Percentiles rank a stretch among this genome's conserved stretches.
phyloP scores from a whole-genome alignment of 2,888 invertebrate genomes.

The Lumbricus terrestris region DNA sequence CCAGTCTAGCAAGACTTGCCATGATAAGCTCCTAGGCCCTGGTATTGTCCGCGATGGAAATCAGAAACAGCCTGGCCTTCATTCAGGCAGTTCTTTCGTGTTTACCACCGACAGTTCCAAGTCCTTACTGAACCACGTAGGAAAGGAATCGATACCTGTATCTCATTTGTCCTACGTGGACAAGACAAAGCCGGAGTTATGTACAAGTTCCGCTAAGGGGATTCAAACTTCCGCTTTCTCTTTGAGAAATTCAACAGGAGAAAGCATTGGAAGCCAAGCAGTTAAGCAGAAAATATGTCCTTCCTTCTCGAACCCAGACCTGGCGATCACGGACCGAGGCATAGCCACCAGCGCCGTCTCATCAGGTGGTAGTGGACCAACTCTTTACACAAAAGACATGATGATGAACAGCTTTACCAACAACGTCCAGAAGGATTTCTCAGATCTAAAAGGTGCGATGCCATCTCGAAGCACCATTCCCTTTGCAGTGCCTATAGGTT shows the following conservation, averaged over 20 bases:
- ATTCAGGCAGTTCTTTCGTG: neutral
- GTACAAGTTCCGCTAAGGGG: neutral
- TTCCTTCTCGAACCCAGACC: neutral
- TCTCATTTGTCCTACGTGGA: neutral
- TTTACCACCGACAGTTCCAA: neutral
- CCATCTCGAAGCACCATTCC: neutral
- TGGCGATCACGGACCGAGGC: conserved; percentile 3
- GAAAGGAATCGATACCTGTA: neutral
- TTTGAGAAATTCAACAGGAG: neutral
- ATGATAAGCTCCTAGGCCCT: neutral
- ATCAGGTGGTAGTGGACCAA: neutral
- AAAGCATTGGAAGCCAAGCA: neutral
- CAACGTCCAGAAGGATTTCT: neutral
- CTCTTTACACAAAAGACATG: neutral
- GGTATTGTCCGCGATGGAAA: neutral
- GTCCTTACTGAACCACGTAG: neutral
- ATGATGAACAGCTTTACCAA: neutral
- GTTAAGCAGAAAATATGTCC: neutral
- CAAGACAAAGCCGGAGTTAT: neutral
- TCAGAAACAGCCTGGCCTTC: neutral
- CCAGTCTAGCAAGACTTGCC: conserved; percentile 3
- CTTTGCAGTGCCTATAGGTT: neutral
- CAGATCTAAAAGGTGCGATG: neutral
- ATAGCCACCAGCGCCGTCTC: neutral
- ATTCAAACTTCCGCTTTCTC: neutral